These are phyloP conservation scores for Zhengitettix transpicula DNA, from an alignment of 2,888 invertebrate species.

Conservation along the genomic window DNA sequence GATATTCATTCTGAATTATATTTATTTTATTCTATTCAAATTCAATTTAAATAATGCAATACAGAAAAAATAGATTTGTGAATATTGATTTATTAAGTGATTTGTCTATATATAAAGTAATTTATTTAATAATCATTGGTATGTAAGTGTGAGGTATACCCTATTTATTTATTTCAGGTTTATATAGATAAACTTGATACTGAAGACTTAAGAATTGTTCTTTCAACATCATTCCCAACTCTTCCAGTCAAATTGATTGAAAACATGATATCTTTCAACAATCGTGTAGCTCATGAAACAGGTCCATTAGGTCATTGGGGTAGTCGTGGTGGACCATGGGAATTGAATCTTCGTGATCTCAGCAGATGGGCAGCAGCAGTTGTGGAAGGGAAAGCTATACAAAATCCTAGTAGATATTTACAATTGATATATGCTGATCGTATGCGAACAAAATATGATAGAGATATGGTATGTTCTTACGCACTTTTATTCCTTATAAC, in stretches of 20 bases:
- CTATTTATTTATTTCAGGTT: conserved; percentile 25
- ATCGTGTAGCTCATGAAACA: conserved; percentile 44
- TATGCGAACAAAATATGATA: conserved; percentile 67
- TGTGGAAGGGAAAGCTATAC: conserved; percentile 5
- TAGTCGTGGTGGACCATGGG: conserved; percentile 74
- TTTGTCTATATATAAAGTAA: too few relatives aligned
- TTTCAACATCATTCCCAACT: conserved; percentile 43
- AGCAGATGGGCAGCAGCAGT: conserved; percentile 51
- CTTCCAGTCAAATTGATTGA: conserved; percentile 41
- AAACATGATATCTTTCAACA: conserved; percentile 66
- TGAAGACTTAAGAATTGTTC: conserved; percentile 46
- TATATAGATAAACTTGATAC: conserved; percentile 40
- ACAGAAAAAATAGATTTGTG: too few relatives aligned
- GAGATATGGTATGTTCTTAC: conserved; percentile 39
- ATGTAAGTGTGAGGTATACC: too few relatives aligned
- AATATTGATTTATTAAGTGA: too few relatives aligned
- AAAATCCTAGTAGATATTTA: conserved; percentile 41
- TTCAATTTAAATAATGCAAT: too few relatives aligned
- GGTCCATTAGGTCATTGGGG: conserved; percentile 51
- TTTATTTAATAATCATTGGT: too few relatives aligned
- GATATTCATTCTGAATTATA: too few relatives aligned
- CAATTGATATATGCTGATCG: conserved; percentile 72
- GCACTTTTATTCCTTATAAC: too few relatives aligned
- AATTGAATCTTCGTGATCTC: conserved; percentile 91
- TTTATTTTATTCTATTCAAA: too few relatives aligned